phyloP scores from a whole-genome alignment of 37 sponge, comb jelly and placozoan genomes.

The Diacarnus erythraeanus region DNA sequence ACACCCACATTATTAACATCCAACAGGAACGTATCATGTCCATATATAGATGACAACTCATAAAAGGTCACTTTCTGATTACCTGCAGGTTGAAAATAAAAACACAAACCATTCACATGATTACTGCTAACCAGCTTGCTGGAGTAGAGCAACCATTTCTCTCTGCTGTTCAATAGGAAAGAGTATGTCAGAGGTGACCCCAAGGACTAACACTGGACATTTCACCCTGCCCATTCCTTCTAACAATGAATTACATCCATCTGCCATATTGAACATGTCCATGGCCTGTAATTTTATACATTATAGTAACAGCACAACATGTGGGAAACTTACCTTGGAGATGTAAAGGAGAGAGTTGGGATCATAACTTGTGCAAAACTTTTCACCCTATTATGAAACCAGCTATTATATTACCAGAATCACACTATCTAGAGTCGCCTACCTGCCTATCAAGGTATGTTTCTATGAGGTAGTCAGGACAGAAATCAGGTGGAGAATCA shows the following conservation, averaged over 20 bases:
- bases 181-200: constrained; percentile 69
- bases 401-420: too few species aligned
- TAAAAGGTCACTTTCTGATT: constrained; percentile 57
- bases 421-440: not conserved
- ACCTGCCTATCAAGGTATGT: constrained; percentile 70
- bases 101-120: not conserved
- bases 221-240: constrained; percentile 52
- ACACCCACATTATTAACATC: constrained; percentile 76
- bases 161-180: constrained; percentile 78
- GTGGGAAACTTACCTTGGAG: constrained; percentile 56
- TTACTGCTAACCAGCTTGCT: constrained; percentile 39
- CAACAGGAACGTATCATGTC: constrained; percentile 82
- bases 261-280: constrained; percentile 78
- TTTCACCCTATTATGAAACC: constrained; percentile 44
- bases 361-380: constrained; percentile 68
- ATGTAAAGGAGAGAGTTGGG: constrained; percentile 79
- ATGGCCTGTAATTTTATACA: constrained; percentile 71
- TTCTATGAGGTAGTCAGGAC: constrained; percentile 80
- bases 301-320: not conserved
- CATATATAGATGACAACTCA: constrained; percentile 69
- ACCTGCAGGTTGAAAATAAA: constrained; percentile 18
- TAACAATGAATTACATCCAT: constrained; percentile 37
- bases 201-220: constrained; percentile 76
- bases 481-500: constrained; percentile 57
- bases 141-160: constrained; percentile 53